Evolutionary conservation across 1,140 invertebrate genomes (phyloP).

Genomic region (Sinella curviseta): DNA sequence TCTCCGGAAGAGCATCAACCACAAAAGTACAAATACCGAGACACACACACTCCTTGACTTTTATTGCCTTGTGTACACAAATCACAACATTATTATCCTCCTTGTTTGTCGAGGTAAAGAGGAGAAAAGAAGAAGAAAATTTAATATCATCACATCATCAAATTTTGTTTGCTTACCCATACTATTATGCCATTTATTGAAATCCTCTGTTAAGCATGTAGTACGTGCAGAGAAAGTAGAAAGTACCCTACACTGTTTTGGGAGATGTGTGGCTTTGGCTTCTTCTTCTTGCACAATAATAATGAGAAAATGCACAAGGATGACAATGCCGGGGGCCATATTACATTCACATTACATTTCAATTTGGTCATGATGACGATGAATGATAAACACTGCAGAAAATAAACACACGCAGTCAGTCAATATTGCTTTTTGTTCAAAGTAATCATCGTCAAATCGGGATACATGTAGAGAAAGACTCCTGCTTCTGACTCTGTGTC

Average conservation of each 20-base stretch:
- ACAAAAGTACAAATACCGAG: no score
- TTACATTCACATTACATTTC: not conserved
- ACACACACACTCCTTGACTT: no score
- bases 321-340: not conserved
- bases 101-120: not conserved
- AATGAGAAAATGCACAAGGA: constrained; percentile 11
- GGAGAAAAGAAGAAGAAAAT: not conserved
- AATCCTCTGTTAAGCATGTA: not conserved
- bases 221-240: not conserved
- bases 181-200: not conserved
- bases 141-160: not conserved
- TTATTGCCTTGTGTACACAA: no score
- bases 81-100: not conserved
- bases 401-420: constrained; percentile 4
- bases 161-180: not conserved
- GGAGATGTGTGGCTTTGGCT: no score
- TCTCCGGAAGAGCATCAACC: no score
- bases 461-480: no score
- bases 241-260: not conserved
- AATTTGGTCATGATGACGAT: no score
- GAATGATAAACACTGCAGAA: not conserved
- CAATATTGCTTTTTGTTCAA: constrained; percentile 24
- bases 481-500: no score
- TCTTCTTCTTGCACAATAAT: not conserved
- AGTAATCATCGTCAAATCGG: no score